A percentile compares a stretch with the other conserved stretches of the same genome.
Evolutionary conservation across 2,888 invertebrate genomes (phyloP).

Genomic region (Philereme vetulata): DNA sequence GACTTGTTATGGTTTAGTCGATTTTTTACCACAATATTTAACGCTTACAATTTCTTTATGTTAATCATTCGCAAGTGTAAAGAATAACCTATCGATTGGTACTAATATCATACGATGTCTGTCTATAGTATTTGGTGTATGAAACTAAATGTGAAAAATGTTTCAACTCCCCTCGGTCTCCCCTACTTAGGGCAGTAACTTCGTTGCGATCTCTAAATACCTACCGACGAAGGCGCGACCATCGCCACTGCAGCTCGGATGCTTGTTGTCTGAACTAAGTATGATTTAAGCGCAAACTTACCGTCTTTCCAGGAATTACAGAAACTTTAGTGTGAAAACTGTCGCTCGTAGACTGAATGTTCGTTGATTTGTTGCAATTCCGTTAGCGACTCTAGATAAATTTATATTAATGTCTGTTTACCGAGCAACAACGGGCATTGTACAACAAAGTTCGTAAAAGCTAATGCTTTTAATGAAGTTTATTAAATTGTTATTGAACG

Average conservation of each 20-base stretch:
- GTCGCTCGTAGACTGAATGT: slow-evolving; percentile 29
- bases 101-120: too few species aligned
- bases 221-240: slow-evolving; percentile 1
- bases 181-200: too few species aligned
- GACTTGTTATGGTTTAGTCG: too few species aligned
- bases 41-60: too few species aligned
- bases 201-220: slow-evolving; percentile 2
- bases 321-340: slow-evolving; percentile 56
- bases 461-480: background rate
- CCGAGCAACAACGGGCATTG: slow-evolving; percentile 8
- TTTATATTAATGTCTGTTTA: slow-evolving; percentile 15
- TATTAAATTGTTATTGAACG: background rate
- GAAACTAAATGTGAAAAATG: background rate
- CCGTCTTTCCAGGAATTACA: slow-evolving; percentile 56
- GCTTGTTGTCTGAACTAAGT: slow-evolving; percentile 58
- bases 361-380: slow-evolving; percentile 31
- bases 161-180: too few species aligned
- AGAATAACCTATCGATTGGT: too few species aligned
- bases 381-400: slow-evolving; percentile 12
- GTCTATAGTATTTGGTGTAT: too few species aligned
- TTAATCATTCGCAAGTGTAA: too few species aligned
- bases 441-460: background rate
- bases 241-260: slow-evolving; percentile 41
- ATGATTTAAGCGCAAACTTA: slow-evolving; percentile 67
- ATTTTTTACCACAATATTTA: too few species aligned